These are phyloP conservation scores for Pachycephala philippinensis DNA, from an alignment of 2,113 vertebrate species.

Conservation along the genomic window DNA sequence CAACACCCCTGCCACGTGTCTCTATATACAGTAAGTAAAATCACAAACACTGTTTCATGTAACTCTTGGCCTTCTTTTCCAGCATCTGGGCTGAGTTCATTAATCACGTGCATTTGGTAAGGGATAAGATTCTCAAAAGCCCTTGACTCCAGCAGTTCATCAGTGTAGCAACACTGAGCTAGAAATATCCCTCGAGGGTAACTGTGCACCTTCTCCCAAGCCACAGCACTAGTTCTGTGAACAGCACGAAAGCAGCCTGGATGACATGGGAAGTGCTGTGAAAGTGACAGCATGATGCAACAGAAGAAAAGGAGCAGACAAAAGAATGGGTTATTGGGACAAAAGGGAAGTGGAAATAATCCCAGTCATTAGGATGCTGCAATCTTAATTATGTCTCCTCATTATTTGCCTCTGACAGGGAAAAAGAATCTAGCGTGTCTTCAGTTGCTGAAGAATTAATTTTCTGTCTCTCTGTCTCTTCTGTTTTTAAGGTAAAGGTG, in stretches of 20 bases:
- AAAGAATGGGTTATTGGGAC: not conserved
- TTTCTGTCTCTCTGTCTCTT: not conserved
- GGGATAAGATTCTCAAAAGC: not conserved
- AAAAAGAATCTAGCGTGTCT: not conserved
- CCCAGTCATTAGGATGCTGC: not conserved
- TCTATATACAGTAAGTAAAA: not conserved
- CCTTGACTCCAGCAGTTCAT: not conserved
- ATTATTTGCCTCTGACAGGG: not conserved
- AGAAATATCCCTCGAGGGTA: not conserved
- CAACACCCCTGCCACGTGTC: not conserved
- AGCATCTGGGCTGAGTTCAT: not conserved
- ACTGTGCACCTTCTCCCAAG: not conserved
- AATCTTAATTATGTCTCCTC: not conserved
- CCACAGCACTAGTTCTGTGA: not conserved
- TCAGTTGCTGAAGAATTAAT: not conserved
- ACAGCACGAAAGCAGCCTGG: not conserved
- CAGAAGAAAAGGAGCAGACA: not conserved
- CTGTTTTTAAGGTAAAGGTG: constrained; percentile 68
- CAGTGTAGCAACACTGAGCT: not conserved
- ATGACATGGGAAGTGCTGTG: not conserved
- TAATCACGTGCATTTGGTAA: not conserved
- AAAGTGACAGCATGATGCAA: not conserved
- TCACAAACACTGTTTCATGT: not conserved
- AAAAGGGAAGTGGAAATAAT: not conserved
- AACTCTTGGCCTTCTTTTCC: not conserved